Conservation (phyloP, 2,888 invertebrate genomes). For the Vesta saturnalis region DNA sequence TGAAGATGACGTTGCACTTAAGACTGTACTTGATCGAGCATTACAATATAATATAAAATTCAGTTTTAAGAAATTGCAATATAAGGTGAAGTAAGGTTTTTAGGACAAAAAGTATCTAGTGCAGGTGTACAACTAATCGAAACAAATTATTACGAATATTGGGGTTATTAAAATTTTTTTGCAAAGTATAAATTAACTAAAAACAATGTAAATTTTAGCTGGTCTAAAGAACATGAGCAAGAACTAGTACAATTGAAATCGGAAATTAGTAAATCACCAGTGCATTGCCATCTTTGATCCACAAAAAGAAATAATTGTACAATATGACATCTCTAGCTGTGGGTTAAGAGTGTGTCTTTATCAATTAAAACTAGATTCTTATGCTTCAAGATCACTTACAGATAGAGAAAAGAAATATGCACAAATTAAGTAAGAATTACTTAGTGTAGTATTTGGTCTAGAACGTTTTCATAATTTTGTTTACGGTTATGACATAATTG, state of each 20-base stretch:
- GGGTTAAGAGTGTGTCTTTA: constrained; percentile 42
- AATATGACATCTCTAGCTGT: constrained; percentile 39
- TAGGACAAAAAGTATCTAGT: constrained; percentile 21
- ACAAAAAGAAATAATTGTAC: constrained; percentile 27
- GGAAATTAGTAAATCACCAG: constrained; percentile 22
- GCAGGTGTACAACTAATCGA: constrained; percentile 7
- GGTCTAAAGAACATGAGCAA: constrained; percentile 23
- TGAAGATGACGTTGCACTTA: constrained; percentile 39
- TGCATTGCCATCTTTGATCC: constrained; percentile 34
- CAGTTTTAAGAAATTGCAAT: constrained; percentile 42
- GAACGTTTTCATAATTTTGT: constrained; percentile 23
- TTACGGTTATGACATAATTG: constrained; percentile 27
- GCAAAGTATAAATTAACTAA: constrained; percentile 16
- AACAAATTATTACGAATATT: constrained; percentile 17
- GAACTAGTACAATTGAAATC: constrained; percentile 34
- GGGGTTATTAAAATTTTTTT: constrained; percentile 23
- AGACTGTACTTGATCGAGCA: constrained; percentile 33
- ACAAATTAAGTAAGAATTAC: constrained; percentile 18
- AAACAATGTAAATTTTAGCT: constrained; percentile 13
- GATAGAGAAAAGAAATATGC: constrained; percentile 16
- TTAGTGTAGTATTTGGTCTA: background rate
- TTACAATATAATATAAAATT: constrained; percentile 39
- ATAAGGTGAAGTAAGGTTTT: constrained; percentile 29
- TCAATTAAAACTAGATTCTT: constrained; percentile 35
- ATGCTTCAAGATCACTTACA: constrained; percentile 21